Conservation (phyloP, 2,797 vertebrate genomes). For the Melanotaenia pygmaea region DNA sequence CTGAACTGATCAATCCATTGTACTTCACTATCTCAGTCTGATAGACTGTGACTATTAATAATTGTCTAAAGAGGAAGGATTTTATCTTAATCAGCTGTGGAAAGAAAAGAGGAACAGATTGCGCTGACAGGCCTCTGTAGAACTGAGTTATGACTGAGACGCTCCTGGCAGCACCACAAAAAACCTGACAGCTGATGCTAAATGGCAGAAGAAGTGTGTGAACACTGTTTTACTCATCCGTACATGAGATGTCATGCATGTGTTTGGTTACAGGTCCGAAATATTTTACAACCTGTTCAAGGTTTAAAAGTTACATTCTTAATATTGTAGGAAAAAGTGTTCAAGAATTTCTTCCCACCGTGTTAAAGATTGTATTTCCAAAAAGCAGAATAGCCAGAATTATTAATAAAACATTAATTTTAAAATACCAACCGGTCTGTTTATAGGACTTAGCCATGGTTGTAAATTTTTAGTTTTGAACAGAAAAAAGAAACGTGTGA, state of each 20-base stretch:
- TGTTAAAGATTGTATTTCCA: background rate
- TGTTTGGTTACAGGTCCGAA: background rate
- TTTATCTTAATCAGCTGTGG: conserved; percentile 38
- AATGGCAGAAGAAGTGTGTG: conserved; percentile 23
- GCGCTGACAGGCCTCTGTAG: conserved; percentile 19
- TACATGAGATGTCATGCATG: conserved; percentile 3
- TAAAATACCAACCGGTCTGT: background rate
- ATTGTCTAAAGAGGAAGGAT: conserved; percentile 30
- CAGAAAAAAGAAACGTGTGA: background rate
- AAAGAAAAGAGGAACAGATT: conserved; percentile 22
- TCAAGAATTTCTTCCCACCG: background rate
- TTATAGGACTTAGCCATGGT: background rate
- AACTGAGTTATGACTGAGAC: conserved; percentile 25
- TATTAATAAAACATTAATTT: background rate
- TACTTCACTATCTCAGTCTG: background rate
- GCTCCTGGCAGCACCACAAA: conserved; percentile 19
- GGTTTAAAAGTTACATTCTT: background rate
- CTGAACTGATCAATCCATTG: background rate
- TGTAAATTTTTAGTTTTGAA: background rate
- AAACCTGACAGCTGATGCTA: conserved; percentile 42
- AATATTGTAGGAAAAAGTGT: background rate
- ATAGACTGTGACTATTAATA: conserved; percentile 24
- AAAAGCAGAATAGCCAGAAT: background rate
- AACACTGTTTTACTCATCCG: conserved; percentile 1
- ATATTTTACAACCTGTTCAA: background rate